Conservation (phyloP, 2,797 vertebrate genomes). For the Falco berigora region DNA sequence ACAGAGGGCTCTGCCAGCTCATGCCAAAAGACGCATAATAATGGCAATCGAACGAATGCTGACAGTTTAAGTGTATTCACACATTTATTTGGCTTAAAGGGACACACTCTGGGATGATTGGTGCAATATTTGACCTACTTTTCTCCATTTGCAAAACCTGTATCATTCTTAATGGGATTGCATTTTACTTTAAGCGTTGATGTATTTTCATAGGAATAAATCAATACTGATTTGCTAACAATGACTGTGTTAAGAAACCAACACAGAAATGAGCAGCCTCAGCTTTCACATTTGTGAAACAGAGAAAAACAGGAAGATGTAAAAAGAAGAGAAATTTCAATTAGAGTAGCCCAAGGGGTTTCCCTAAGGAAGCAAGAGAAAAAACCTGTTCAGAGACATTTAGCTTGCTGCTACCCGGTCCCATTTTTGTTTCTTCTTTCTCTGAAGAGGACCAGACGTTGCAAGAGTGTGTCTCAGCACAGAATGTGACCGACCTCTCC, state of each 20-base stretch:
- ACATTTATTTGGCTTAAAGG: conserved; percentile 45
- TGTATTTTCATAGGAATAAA: conserved; percentile 19
- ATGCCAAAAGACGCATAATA: conserved; percentile 24
- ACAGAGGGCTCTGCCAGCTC: not conserved
- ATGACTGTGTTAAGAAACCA: not conserved
- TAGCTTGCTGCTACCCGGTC: not conserved
- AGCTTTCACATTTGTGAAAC: not conserved
- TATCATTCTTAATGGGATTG: not conserved
- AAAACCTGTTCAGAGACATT: not conserved
- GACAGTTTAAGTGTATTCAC: conserved; percentile 24
- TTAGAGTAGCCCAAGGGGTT: not conserved
- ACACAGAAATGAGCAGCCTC: not conserved
- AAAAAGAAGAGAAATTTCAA: not conserved
- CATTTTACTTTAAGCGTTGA: not conserved
- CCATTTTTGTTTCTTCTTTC: not conserved
- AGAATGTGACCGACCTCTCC: not conserved
- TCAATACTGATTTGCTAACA: conserved; percentile 5
- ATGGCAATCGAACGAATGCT: not conserved
- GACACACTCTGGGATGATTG: not conserved
- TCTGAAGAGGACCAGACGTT: not conserved
- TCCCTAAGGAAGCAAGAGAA: not conserved
- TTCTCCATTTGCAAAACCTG: conserved; percentile 25
- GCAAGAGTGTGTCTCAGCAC: not conserved
- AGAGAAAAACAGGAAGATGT: not conserved
- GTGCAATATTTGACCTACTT: conserved; percentile 42